Percentiles rank a stretch among this genome's conserved stretches.
Conservation (phyloP, 2,797 vertebrate species). For the Rhinoraja longicauda region DNA sequence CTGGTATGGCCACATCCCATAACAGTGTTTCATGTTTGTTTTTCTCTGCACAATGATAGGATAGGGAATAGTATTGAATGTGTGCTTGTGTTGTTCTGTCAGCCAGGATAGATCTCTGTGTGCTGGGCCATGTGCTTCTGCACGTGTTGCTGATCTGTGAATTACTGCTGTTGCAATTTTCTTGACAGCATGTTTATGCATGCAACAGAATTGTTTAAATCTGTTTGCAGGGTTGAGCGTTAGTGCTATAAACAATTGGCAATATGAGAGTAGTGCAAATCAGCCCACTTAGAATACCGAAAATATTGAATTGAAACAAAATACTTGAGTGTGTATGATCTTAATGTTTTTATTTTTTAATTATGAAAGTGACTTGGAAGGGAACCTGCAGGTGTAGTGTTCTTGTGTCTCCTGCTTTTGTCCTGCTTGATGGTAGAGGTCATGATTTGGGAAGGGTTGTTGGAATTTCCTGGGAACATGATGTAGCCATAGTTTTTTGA, state of each 20-base stretch:
- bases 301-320: background rate
- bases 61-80: background rate
- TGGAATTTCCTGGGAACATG: too few relatives aligned
- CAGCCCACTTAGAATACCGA: background rate
- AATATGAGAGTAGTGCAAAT: background rate
- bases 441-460: too few relatives aligned
- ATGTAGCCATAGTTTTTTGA: too few relatives aligned
- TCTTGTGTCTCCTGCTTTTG: too few relatives aligned
- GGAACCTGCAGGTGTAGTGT: too few relatives aligned
- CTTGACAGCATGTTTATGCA: background rate
- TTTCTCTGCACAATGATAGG: background rate
- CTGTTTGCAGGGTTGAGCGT: background rate
- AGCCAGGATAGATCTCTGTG: background rate
- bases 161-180: background rate
- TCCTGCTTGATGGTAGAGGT: too few relatives aligned
- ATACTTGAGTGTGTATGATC: background rate
- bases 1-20: background rate
- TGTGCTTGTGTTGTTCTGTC: background rate
- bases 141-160: background rate
- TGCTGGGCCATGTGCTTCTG: background rate
- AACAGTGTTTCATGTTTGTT: background rate
- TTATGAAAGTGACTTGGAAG: too few relatives aligned
- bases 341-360: too few relatives aligned
- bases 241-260: background rate
- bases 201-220: background rate